These are phyloP conservation scores for Salarias fasciatus DNA, from an alignment of 2,797 vertebrate species.

Conservation along the genomic window DNA sequence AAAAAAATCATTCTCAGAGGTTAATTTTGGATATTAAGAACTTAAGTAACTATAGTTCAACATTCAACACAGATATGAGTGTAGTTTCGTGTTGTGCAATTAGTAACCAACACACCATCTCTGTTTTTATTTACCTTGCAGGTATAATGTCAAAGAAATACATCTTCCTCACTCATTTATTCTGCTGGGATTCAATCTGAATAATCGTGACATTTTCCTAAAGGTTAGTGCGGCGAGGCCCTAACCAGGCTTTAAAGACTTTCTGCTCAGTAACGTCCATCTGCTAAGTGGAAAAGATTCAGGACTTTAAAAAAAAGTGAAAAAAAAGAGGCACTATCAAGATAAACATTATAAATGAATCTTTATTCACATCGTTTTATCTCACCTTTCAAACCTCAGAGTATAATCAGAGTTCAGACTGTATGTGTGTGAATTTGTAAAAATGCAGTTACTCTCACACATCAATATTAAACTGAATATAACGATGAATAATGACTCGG, in stretches of 20 bases:
- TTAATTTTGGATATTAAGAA: background rate
- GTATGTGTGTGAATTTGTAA: slow-evolving; percentile 24
- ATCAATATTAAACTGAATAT: slow-evolving; percentile 17
- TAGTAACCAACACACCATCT: background rate
- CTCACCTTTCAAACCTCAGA: slow-evolving; percentile 7
- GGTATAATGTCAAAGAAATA: slow-evolving; percentile 28
- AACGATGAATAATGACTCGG: slow-evolving; percentile 35
- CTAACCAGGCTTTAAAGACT: slow-evolving; percentile 33
- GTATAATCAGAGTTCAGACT: slow-evolving; percentile 7
- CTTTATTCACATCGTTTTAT: slow-evolving; percentile 14
- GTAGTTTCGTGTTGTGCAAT: background rate
- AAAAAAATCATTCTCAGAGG: too few species aligned
- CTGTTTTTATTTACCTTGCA: slow-evolving; percentile 36
- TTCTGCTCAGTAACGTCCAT: slow-evolving; percentile 31
- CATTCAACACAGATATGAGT: slow-evolving; percentile 10
- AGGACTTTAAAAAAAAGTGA: slow-evolving; percentile 1
- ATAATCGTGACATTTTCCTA: slow-evolving; percentile 51
- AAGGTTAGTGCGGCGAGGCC: slow-evolving; percentile 51
- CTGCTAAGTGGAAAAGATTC: slow-evolving; percentile 31
- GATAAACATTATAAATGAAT: slow-evolving; percentile 7
- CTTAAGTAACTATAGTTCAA: background rate
- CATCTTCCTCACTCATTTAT: slow-evolving; percentile 31
- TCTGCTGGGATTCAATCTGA: slow-evolving; percentile 33
- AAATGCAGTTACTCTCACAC: slow-evolving; percentile 25
- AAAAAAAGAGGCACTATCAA: background rate